Percentiles rank a stretch among this genome's conserved stretches.
These are phyloP conservation scores for Nephila pilipes DNA, from an alignment of 1,140 invertebrate species.

Conservation along the genomic window DNA sequence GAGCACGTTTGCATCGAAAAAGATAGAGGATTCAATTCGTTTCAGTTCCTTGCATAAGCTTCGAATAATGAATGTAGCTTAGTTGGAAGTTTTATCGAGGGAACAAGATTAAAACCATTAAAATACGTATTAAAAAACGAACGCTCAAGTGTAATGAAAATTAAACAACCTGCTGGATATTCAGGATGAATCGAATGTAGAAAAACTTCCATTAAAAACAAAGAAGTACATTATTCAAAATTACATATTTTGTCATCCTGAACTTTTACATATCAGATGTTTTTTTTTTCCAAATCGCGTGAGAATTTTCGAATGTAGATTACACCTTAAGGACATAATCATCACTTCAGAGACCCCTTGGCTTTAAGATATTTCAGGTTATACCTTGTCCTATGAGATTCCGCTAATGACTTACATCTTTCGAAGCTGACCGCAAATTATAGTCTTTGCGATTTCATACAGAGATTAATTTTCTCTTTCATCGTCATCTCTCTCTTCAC, in stretches of 20 bases:
- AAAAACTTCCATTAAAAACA: background rate
- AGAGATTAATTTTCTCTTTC: constrained; percentile 52
- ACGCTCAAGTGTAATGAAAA: no score
- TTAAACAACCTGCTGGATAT: background rate
- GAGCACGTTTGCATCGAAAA: no score
- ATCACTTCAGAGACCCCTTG: background rate
- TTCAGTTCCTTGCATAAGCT: no score
- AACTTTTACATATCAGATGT: constrained; percentile 39
- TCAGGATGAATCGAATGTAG: background rate
- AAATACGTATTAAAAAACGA: no score
- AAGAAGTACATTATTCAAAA: background rate
- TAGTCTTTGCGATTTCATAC: constrained; percentile 30
- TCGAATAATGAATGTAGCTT: no score
- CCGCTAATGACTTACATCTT: constrained; percentile 23
- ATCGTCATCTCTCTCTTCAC: background rate
- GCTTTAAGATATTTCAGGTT: constrained; percentile 22
- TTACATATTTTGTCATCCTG: background rate
- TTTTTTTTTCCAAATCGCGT: constrained; percentile 21
- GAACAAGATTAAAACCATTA: no score
- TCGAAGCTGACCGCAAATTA: constrained; percentile 59
- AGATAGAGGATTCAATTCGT: no score
- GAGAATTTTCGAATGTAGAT: constrained; percentile 49
- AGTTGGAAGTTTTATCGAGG: no score
- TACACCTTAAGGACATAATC: constrained; percentile 46
- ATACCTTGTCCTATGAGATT: constrained; percentile 17